Percentiles rank a stretch among this genome's conserved stretches.
Conservation (phyloP, 2,797 vertebrate species). For the Bovichtus variegatus region DNA sequence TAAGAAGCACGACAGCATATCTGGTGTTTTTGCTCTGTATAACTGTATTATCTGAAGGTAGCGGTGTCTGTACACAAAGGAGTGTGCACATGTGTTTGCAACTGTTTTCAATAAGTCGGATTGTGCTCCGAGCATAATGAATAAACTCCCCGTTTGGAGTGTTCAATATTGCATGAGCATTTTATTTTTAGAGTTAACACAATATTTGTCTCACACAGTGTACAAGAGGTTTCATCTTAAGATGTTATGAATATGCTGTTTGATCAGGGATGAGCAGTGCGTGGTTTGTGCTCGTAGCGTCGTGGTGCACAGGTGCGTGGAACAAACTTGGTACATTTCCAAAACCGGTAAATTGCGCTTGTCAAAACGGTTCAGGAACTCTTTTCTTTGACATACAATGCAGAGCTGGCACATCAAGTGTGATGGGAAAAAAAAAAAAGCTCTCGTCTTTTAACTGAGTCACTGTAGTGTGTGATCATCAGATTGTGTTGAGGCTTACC, state of each 20-base stretch:
- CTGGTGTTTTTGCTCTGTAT: background rate
- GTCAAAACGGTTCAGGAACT: constrained; percentile 75
- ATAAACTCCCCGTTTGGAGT: constrained; percentile 22
- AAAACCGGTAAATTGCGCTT: constrained; percentile 74
- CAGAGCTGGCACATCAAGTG: constrained; percentile 56
- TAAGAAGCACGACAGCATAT: constrained; percentile 24
- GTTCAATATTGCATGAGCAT: constrained; percentile 65
- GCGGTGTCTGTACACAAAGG: background rate
- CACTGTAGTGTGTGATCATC: constrained; percentile 47
- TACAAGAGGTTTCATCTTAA: constrained; percentile 31
- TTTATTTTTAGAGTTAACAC: constrained; percentile 38
- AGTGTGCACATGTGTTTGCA: background rate
- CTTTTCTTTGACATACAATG: constrained; percentile 70
- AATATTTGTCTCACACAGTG: constrained; percentile 20
- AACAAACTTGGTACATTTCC: constrained; percentile 64
- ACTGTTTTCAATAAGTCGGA: constrained; percentile 16
- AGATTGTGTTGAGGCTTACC: constrained; percentile 55
- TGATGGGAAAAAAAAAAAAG: constrained; percentile 36
- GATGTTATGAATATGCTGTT: constrained; percentile 44
- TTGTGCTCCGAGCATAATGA: constrained; percentile 11
- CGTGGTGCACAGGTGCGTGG: constrained; percentile 43
- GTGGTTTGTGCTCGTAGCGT: background rate
- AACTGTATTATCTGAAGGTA: constrained; percentile 6
- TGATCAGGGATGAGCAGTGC: constrained; percentile 41
- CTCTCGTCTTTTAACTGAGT: constrained; percentile 56